phyloP scores from a whole-genome alignment of 2,113 vertebrate species.

The Galeopterus variegatus region DNA sequence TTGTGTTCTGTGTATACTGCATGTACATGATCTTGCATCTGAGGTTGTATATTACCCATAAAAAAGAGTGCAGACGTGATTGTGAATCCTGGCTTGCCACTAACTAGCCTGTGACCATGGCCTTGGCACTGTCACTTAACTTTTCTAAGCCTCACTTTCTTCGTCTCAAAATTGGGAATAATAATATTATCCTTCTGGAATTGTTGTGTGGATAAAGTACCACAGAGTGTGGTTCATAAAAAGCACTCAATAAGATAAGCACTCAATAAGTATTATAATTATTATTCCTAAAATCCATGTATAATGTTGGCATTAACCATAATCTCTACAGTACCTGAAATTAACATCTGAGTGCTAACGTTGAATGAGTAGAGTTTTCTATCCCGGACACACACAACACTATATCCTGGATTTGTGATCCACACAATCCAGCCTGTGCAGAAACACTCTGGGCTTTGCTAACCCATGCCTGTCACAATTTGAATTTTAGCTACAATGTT shows the following conservation, averaged over 20 bases:
- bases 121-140: not conserved
- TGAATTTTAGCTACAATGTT: not conserved
- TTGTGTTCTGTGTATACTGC: not conserved
- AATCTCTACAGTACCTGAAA: not conserved
- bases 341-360: not conserved
- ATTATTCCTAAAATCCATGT: not conserved
- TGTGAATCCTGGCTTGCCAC: not conserved
- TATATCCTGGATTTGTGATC: not conserved
- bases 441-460: not conserved
- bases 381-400: rapidly evolving
- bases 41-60: not conserved
- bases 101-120: too few relatives aligned
- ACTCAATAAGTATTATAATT: not conserved
- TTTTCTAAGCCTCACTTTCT: not conserved
- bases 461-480: rapidly evolving
- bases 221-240: not conserved
- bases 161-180: not conserved
- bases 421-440: rapidly evolving
- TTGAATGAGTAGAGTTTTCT: rapidly evolving
- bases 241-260: not conserved
- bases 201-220: not conserved
- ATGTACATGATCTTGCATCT: rapidly evolving
- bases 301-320: not conserved
- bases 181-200: not conserved
- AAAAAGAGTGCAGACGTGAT: not conserved